These are phyloP conservation scores for Whitmania pigra DNA, from an alignment of 1,140 invertebrate species.

Conservation along the genomic window DNA sequence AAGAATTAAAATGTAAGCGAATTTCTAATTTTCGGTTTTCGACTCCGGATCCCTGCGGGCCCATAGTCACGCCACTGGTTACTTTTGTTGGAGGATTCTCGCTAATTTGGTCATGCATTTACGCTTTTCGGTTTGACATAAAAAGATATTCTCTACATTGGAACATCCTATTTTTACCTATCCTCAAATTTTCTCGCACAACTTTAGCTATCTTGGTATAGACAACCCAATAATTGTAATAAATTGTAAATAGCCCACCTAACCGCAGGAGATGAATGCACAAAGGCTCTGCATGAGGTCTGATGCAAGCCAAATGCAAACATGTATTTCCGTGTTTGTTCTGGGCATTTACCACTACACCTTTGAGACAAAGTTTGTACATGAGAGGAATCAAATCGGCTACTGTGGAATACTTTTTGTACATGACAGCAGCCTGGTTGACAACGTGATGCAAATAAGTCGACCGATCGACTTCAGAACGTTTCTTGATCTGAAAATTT, in stretches of 20 bases:
- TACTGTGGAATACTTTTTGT: constrained; percentile 13
- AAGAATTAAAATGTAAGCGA: too few species aligned
- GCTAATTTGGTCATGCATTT: too few species aligned
- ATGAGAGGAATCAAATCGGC: constrained; percentile 22
- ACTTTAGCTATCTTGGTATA: background rate
- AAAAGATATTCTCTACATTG: too few species aligned
- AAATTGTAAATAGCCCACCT: constrained; percentile 21
- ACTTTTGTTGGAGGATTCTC: too few species aligned
- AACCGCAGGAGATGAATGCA: constrained; percentile 25
- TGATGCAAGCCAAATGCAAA: constrained; percentile 26
- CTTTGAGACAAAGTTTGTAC: constrained; percentile 25
- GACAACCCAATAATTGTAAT: background rate
- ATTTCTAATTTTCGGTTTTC: too few species aligned
- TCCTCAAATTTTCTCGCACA: too few species aligned
- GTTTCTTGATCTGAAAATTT: constrained; percentile 7
- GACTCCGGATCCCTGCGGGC: too few species aligned
- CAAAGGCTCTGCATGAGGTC: constrained; percentile 22
- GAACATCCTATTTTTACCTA: too few species aligned
- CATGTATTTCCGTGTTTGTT: constrained; percentile 26
- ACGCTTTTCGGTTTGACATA: too few species aligned
- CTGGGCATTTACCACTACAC: constrained; percentile 26
- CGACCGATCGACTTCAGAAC: constrained; percentile 12
- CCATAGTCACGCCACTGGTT: too few species aligned
- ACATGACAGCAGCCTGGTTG: constrained; percentile 18
- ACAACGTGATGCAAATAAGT: constrained; percentile 24